phyloP scores from a whole-genome alignment of 37 sponge, comb jelly and placozoan species.

The Agelas oroides region DNA sequence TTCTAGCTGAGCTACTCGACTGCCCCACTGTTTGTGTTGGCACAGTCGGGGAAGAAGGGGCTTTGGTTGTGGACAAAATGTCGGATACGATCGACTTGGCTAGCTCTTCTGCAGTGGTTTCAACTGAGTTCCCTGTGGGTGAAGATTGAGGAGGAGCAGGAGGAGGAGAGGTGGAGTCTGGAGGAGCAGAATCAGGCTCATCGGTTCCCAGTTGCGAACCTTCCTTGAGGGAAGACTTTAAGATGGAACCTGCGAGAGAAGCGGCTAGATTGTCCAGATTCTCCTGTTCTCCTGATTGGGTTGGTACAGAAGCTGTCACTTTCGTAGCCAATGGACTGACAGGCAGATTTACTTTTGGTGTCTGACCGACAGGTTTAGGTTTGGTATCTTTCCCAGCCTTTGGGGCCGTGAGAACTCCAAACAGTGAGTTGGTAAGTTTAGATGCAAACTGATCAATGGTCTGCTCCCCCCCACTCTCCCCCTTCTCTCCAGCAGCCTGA shows the following conservation, averaged over 20 bases:
- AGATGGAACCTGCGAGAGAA: slow-evolving; percentile 11
- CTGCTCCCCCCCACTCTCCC: background rate
- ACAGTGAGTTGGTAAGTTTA: slow-evolving; percentile 10
- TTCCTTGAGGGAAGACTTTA: slow-evolving; percentile 4
- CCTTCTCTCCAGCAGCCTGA: background rate
- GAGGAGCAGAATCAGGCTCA: background rate
- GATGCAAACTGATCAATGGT: slow-evolving; percentile 2
- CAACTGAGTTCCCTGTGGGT: too few species aligned
- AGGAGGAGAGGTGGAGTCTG: background rate
- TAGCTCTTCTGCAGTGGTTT: background rate
- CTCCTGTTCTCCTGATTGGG: background rate
- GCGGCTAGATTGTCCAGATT: slow-evolving; percentile 3
- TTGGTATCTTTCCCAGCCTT: too few species aligned
- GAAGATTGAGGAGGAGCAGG: too few species aligned
- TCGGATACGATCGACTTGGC: slow-evolving; percentile 27
- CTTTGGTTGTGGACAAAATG: background rate
- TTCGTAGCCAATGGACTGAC: background rate
- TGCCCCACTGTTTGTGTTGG: background rate
- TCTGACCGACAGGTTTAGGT: too few species aligned
- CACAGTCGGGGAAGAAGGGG: background rate
- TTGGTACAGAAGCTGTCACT: background rate
- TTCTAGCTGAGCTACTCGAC: background rate
- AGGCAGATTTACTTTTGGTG: background rate
- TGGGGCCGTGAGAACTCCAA: background rate
- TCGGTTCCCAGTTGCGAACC: background rate